Evolutionary conservation across 2,888 invertebrate species (phyloP), one percentile per base, ranked within the genome.

Genomic region (Epirrhoe alternata): DNA sequence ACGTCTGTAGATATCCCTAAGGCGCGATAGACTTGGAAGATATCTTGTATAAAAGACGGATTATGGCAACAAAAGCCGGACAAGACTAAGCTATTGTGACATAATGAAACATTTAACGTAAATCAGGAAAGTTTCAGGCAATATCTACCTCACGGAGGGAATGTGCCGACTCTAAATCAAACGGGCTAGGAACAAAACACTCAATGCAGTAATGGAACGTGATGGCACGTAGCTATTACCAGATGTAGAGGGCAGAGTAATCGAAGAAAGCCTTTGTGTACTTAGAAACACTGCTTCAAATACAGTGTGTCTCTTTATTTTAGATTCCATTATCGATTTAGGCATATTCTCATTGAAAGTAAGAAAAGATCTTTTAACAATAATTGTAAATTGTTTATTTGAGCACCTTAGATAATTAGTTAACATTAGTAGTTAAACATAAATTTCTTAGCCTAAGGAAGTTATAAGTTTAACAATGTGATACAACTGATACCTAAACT

Each of bases 141-240:
- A 64, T 75, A 73, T 75, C 71, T 71, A 70, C 74, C 73, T 73
- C 81, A 81, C 78, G 82, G 69, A 79, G 77, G 74, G 80, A 83
- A 81, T 82, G 82, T 78, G 75, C 79, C 76, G 72, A 65, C 74
- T 66, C 78, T 86, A 86, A 86, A 87, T 87, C 85, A 70, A 64
- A 42, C 61, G 62, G 61, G 54, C 64, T 62, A 72, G 68, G 75
- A 77, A 79, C 79, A 77, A 78, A 81, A 80, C 78, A 77, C 74
- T 74, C 76, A 71, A 76, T 80, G 78, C 80, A 77, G 72, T 76
- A 66, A 72, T 58, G 51, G 75, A 68, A 81, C 83, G 84, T 80
- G 83, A 80, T 77, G 77, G 76, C 77, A 75, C 74, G 82, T 69
- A 71, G 71, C 76, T 75, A 78, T 83, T 78, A 77, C 68, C 70